Conservation (phyloP, 2,113 vertebrate genomes). For the Probosciger aterrimus region DNA sequence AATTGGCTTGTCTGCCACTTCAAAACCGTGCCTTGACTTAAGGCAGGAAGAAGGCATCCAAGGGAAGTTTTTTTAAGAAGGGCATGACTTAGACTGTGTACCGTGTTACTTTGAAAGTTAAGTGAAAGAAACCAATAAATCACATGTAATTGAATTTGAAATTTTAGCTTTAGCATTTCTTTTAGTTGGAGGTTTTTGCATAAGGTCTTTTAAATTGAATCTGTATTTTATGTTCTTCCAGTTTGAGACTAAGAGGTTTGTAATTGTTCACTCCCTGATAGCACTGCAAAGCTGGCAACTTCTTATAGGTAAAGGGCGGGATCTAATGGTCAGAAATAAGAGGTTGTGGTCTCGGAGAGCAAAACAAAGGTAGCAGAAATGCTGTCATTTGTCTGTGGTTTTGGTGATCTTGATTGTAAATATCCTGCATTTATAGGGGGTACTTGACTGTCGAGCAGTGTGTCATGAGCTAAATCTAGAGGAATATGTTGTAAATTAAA, state of each 20-base stretch:
- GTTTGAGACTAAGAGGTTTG: not conserved
- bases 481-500: not conserved
- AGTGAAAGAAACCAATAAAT: not conserved
- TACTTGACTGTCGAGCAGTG: not conserved
- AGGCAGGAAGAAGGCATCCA: not conserved
- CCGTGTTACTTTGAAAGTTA: not conserved
- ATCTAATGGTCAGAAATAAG: not conserved
- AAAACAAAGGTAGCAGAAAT: not conserved
- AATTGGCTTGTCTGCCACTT: not conserved
- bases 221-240: not conserved
- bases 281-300: not conserved
- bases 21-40: not conserved
- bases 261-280: not conserved
- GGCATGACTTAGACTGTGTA: not conserved
- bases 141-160: not conserved
- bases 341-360: not conserved
- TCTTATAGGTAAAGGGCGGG: not conserved
- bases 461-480: not conserved
- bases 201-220: not conserved
- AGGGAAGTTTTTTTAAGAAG: not conserved
- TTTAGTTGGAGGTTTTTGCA: not conserved
- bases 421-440: not conserved
- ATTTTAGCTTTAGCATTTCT: not conserved
- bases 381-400: not conserved
- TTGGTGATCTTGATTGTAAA: not conserved